Percentiles rank a stretch among this genome's conserved stretches.
phyloP scores from a whole-genome alignment of 2,797 vertebrate genomes.

The Balearica regulorum region DNA sequence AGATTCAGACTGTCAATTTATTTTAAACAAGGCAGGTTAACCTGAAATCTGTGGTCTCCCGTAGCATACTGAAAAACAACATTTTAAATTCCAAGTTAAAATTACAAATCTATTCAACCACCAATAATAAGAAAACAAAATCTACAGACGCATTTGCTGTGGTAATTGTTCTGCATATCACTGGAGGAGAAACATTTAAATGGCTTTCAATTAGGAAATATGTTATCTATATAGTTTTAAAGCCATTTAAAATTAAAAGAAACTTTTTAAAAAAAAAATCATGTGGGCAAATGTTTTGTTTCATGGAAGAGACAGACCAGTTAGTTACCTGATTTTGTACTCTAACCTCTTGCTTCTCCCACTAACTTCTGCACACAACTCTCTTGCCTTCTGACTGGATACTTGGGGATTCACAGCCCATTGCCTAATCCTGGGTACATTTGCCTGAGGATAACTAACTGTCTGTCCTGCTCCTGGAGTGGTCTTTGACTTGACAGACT shows the following conservation, averaged over 20 bases:
- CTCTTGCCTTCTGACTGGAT: neutral
- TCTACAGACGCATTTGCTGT: neutral
- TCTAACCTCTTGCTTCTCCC: neutral
- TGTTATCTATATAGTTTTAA: neutral
- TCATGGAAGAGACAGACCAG: neutral
- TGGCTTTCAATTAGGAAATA: neutral
- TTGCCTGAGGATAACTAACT: neutral
- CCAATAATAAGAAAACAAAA: neutral
- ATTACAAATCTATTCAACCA: neutral
- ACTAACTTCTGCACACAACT: neutral
- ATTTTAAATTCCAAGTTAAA: constrained; percentile 20
- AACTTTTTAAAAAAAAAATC: neutral
- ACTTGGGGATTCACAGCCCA: neutral
- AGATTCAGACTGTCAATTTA: constrained; percentile 17
- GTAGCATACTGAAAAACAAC: neutral
- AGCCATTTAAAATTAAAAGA: neutral
- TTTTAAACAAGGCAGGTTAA: constrained; percentile 23
- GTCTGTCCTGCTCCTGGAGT: neutral
- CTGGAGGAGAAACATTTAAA: neutral
- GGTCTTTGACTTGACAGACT: neutral
- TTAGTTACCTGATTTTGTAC: neutral
- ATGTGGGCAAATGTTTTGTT: neutral
- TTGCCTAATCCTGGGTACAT: neutral
- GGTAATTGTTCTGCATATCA: neutral
- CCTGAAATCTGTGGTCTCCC: constrained; percentile 18